Conservation (phyloP, 92 coral and sea anemone species). For the Parazoanthus atlanticus region DNA sequence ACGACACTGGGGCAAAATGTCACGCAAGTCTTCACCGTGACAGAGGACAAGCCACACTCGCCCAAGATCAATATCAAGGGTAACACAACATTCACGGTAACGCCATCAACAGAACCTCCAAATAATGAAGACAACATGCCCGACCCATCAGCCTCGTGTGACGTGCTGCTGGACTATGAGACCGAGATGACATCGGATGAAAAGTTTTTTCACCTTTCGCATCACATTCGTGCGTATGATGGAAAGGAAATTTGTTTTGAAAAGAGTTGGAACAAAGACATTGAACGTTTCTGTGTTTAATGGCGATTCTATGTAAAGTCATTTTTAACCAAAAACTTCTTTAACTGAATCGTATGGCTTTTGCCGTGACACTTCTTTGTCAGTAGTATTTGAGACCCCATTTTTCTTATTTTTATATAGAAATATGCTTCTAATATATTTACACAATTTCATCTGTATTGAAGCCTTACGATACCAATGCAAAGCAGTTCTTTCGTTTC, state of each 20-base stretch:
- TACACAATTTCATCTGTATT: too few relatives aligned
- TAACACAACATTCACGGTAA: slow-evolving; percentile 54
- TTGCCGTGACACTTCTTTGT: too few relatives aligned
- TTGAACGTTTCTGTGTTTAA: slow-evolving; percentile 52
- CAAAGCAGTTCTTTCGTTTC: too few relatives aligned
- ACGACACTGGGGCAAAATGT: slow-evolving; percentile 54
- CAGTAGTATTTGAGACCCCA: too few relatives aligned
- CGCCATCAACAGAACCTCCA: slow-evolving; percentile 43
- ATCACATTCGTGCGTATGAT: slow-evolving; percentile 26
- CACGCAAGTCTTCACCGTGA: slow-evolving; percentile 56
- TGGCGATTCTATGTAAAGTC: not conserved
- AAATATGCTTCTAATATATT: too few relatives aligned
- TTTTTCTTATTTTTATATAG: too few relatives aligned
- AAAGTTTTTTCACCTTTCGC: slow-evolving; percentile 51
- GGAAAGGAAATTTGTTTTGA: slow-evolving; percentile 61
- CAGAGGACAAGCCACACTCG: slow-evolving; percentile 58
- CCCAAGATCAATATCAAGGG: slow-evolving; percentile 62
- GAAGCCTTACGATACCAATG: too few relatives aligned
- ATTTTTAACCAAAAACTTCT: too few relatives aligned
- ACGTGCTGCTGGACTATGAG: slow-evolving; percentile 53
- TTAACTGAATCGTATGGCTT: too few relatives aligned
- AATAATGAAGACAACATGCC: slow-evolving; percentile 7
- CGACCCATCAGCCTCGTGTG: slow-evolving; percentile 43
- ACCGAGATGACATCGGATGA: slow-evolving; percentile 75
- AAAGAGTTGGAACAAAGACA: slow-evolving; percentile 65